Evolutionary conservation across 2,113 vertebrate genomes (phyloP).

Genomic region (Zosterops hypoxanthus): DNA sequence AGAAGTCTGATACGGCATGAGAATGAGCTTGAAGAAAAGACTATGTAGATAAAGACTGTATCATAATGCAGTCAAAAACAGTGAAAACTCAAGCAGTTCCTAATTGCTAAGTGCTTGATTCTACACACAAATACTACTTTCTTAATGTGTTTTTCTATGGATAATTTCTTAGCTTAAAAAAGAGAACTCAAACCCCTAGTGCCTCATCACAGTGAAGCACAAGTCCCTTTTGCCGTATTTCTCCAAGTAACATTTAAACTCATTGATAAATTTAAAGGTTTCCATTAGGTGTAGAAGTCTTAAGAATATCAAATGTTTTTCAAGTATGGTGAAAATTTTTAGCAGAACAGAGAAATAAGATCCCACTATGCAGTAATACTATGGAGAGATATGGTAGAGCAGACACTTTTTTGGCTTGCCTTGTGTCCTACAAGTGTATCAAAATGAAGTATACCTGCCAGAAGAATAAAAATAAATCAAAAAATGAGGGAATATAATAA

Average conservation of each 20-base stretch:
- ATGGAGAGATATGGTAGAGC: not conserved
- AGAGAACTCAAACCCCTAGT: not conserved
- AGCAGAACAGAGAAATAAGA: not conserved
- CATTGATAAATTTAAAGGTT: not conserved
- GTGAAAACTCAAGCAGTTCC: not conserved
- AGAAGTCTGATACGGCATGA: accelerated
- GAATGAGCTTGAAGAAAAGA: not conserved
- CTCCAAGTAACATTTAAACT: not conserved
- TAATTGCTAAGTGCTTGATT: not conserved
- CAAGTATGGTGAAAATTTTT: not conserved
- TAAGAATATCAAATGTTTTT: not conserved
- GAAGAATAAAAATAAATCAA: not conserved
- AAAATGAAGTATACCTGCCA: not conserved
- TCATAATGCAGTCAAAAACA: not conserved
- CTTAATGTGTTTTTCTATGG: not conserved
- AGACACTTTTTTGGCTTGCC: not conserved
- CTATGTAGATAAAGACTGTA: not conserved
- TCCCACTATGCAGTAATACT: not conserved
- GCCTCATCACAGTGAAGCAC: not conserved
- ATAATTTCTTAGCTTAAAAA: not conserved
- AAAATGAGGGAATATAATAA: not conserved
- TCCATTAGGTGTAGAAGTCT: not conserved
- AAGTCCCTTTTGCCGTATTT: not conserved
- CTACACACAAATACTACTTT: not conserved
- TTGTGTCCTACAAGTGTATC: not conserved